Percentiles rank a stretch among this genome's conserved stretches.
phyloP scores from a whole-genome alignment of 2,888 invertebrate genomes.

The Zonitis immaculata region DNA sequence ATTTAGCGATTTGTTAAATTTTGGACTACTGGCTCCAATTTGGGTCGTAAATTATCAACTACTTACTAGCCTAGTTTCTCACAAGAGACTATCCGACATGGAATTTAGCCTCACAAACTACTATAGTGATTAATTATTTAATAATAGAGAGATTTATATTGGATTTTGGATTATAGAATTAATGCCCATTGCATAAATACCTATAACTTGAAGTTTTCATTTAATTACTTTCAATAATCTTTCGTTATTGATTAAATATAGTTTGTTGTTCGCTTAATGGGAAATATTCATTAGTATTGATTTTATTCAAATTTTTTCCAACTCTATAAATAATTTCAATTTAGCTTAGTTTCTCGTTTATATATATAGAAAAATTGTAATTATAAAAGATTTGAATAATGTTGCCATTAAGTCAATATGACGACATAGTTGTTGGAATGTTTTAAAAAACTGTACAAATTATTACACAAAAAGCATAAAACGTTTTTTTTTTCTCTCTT shows the following conservation, averaged over 20 bases:
- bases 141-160: conserved; percentile 20
- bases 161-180: conserved; percentile 24
- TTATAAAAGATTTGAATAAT: conserved; percentile 8
- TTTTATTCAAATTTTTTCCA: no score
- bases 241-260: no score
- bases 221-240: no score
- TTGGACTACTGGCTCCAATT: not conserved
- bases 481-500: no score
- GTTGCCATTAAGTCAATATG: conserved; percentile 17
- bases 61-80: conserved; percentile 1
- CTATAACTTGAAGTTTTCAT: no score
- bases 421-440: conserved; percentile 12
- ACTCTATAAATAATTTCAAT: no score
- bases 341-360: no score
- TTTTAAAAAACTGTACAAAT: conserved; percentile 16
- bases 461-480: no score
- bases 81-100: not conserved
- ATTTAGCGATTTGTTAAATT: not conserved
- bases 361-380: not conserved
- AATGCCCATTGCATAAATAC: not conserved
- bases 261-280: no score
- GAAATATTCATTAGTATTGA: no score
- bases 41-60: conserved; percentile 1
- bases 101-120: conserved; percentile 20
- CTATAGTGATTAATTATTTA: conserved; percentile 17